A percentile compares a stretch with the other conserved stretches of the same genome.
Conservation (phyloP, 2,113 vertebrate species). For the Grallaria varia region DNA sequence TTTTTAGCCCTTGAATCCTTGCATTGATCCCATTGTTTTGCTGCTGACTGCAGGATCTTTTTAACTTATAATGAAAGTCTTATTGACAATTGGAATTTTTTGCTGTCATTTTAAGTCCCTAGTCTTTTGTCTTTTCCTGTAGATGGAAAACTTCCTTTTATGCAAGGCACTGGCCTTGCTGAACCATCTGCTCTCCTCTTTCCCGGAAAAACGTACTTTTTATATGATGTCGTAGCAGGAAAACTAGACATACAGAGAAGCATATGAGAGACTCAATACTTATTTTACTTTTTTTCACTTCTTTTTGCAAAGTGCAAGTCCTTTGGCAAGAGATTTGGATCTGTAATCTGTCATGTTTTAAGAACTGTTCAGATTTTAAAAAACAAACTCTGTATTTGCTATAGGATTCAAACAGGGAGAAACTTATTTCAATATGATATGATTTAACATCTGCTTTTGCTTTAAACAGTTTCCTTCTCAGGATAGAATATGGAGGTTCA, state of each 20-base stretch:
- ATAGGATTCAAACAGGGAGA: neutral
- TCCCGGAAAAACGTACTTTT: neutral
- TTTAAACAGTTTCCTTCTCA: neutral
- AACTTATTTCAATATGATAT: neutral
- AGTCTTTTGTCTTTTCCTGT: neutral
- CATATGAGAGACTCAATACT: neutral
- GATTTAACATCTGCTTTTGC: neutral
- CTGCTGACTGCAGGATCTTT: neutral
- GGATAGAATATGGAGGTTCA: neutral
- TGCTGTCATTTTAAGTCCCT: neutral
- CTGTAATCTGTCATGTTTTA: neutral
- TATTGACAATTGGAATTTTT: neutral
- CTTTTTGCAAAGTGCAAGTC: neutral
- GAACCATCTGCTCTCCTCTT: neutral
- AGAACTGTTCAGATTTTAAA: neutral
- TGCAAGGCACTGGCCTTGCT: neutral
- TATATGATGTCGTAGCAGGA: neutral
- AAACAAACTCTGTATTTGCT: neutral
- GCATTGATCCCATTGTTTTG: neutral
- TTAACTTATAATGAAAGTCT: neutral
- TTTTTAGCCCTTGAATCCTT: neutral
- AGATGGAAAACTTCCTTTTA: neutral
- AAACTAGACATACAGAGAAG: neutral
- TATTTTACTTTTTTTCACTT: neutral
- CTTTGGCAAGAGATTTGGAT: neutral